These are phyloP conservation scores for Drosophila conformis DNA, from an alignment of 2,888 invertebrate genomes.

Conservation along the genomic window DNA sequence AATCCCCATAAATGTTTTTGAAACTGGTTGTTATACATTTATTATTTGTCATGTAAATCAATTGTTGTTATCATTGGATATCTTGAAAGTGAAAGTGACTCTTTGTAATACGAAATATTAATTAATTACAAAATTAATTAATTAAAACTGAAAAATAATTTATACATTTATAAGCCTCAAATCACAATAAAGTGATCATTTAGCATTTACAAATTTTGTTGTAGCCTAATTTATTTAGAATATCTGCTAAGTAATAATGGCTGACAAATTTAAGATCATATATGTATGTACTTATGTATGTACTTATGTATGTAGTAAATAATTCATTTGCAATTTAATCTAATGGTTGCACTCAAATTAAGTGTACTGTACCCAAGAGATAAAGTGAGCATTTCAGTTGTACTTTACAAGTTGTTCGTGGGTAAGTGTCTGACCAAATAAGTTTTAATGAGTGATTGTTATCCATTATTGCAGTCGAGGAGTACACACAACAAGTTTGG, in stretches of 20 bases:
- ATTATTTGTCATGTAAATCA: background rate
- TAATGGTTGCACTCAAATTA: background rate
- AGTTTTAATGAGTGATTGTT: background rate
- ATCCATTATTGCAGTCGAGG: constrained; percentile 10
- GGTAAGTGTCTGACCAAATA: background rate
- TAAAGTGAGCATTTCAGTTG: background rate
- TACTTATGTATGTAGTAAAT: background rate
- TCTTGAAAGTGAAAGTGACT: background rate
- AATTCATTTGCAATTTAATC: background rate
- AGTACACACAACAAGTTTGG: constrained; percentile 14
- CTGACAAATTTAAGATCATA: background rate
- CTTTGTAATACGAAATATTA: background rate
- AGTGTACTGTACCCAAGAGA: background rate
- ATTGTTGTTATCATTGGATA: background rate
- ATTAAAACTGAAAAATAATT: background rate
- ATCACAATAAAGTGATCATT: background rate
- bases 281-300: background rate
- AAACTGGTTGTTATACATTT: background rate
- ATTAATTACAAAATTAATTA: background rate
- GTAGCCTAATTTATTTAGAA: too few species aligned
- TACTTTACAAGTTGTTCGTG: background rate
- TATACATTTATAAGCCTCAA: background rate
- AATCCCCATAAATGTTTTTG: background rate
- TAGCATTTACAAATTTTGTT: background rate
- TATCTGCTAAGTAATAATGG: background rate